These are phyloP conservation scores for Drosophila lini DNA, from an alignment of 1,140 invertebrate species.

Conservation along the genomic window DNA sequence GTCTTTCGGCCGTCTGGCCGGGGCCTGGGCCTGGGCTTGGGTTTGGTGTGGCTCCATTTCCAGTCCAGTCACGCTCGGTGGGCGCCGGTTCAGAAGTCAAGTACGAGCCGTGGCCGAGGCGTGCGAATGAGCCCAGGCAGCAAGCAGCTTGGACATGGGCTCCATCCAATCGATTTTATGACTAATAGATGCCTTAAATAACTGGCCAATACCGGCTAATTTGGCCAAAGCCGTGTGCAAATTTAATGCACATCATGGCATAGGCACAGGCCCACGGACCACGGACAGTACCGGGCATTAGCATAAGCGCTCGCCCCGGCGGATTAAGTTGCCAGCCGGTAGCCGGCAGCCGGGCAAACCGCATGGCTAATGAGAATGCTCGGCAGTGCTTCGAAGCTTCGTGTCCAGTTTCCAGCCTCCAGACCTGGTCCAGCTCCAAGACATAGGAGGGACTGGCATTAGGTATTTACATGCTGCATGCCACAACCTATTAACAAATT, in stretches of 20 bases:
- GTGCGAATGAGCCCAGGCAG: constrained; percentile 71
- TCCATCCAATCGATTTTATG: constrained; percentile 57
- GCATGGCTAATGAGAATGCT: constrained; percentile 69
- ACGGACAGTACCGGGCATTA: constrained; percentile 37
- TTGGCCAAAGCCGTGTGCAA: constrained; percentile 69
- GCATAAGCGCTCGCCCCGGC: constrained; percentile 49
- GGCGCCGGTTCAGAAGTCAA: constrained; percentile 81
- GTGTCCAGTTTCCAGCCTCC: constrained; percentile 14
- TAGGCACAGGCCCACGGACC: constrained; percentile 17
- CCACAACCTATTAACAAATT: constrained; percentile 81
- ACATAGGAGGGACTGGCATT: constrained; percentile 15
- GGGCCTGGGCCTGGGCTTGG: constrained; percentile 19
- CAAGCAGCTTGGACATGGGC: constrained; percentile 13
- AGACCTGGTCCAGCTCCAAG: constrained; percentile 12
- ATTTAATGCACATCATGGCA: constrained; percentile 62
- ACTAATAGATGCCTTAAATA: constrained; percentile 79
- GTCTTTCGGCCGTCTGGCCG: constrained; percentile 38
- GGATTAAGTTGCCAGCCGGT: constrained; percentile 64
- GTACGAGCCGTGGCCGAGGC: constrained; percentile 70
- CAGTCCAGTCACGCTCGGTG: constrained; percentile 79
- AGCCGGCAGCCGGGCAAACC: constrained; percentile 25
- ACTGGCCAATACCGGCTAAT: constrained; percentile 69
- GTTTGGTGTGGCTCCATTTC: constrained; percentile 45
- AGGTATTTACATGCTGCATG: constrained; percentile 75
- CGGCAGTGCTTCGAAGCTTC: constrained; percentile 11